Percentiles rank a stretch among this genome's conserved stretches.
phyloP scores from a whole-genome alignment of 2,113 vertebrate genomes.

The Toxostoma redivivum region DNA sequence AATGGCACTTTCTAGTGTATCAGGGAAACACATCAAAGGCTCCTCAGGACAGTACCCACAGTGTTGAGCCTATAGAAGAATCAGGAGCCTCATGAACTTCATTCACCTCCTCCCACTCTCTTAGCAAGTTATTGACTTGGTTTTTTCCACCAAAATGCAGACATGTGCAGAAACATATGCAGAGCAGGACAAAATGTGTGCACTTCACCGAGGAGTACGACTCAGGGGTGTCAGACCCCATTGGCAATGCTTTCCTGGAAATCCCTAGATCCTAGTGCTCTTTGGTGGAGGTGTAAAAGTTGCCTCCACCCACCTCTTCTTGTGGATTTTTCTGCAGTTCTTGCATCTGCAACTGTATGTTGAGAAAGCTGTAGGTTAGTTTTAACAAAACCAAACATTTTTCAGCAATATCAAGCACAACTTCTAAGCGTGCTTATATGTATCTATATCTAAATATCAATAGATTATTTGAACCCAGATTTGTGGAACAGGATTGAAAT shows the following conservation, averaged over 20 bases:
- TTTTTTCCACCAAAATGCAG: neutral
- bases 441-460: neutral
- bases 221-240: neutral
- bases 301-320: neutral
- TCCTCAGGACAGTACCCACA: neutral
- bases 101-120: neutral
- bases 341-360: neutral
- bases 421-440: neutral
- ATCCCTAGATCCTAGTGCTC: neutral
- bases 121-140: neutral
- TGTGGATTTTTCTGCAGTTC: neutral
- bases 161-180: neutral
- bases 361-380: neutral
- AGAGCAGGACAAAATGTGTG: neutral
- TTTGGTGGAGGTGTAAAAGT: neutral
- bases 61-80: neutral
- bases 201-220: neutral
- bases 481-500: neutral
- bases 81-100: neutral
- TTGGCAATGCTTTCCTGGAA: neutral
- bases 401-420: neutral
- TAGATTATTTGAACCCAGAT: neutral
- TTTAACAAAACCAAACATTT: neutral
- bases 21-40: neutral
- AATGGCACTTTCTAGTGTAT: neutral